Conservation (phyloP, 1,140 invertebrate species). For the Cyclargus thomasi region DNA sequence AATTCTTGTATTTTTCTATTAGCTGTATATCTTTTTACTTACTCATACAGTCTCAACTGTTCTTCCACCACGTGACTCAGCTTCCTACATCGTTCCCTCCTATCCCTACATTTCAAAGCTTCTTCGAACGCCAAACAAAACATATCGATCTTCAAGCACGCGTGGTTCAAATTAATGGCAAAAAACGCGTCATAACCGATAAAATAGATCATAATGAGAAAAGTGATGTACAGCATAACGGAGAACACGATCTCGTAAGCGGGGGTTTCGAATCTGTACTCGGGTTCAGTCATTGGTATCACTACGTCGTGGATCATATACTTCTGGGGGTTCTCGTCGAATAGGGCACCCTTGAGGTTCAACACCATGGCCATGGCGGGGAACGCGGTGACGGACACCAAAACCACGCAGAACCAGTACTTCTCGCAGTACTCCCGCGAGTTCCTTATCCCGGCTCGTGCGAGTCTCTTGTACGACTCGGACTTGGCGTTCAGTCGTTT, state of each 20-base stretch:
- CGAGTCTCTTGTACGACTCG: conserved; percentile 22
- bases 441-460: conserved; percentile 26
- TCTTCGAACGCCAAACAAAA: conserved; percentile 7
- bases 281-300: conserved; percentile 31
- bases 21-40: background rate
- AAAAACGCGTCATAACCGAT: conserved; percentile 14
- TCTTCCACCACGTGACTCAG: background rate
- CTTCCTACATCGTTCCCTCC: background rate
- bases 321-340: conserved; percentile 28
- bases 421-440: conserved; percentile 32
- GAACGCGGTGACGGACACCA: conserved; percentile 31
- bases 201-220: background rate
- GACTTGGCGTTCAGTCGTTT: conserved; percentile 26
- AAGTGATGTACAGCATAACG: conserved; percentile 29
- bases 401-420: conserved; percentile 29
- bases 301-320: conserved; percentile 46
- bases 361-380: conserved; percentile 32
- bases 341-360: conserved; percentile 33
- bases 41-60: conserved; percentile 9
- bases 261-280: conserved; percentile 35
- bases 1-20: no score
- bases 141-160: conserved; percentile 17
- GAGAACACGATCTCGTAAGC: conserved; percentile 37
- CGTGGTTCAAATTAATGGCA: conserved; percentile 6
- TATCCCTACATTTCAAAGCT: background rate